Evolutionary conservation across 2,888 invertebrate genomes (phyloP).

Genomic region (Drosophila maculinotata): DNA sequence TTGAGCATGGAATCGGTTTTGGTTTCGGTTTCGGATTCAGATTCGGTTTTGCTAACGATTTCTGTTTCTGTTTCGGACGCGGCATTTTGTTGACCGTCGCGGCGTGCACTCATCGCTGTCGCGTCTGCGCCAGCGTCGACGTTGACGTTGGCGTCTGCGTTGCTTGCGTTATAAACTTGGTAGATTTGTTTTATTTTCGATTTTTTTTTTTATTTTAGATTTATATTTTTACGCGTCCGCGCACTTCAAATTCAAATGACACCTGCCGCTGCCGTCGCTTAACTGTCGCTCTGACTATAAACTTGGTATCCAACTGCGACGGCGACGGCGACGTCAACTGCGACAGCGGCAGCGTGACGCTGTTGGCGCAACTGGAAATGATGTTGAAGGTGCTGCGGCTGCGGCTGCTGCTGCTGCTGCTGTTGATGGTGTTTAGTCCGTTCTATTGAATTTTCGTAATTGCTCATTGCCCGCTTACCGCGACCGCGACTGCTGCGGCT

Average conservation of each 20-base stretch:
- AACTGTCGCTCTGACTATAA: slow-evolving; percentile 65
- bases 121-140: slow-evolving; percentile 10
- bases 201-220: slow-evolving; percentile 1
- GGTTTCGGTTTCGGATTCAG: slow-evolving; percentile 19
- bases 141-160: slow-evolving; percentile 33
- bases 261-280: slow-evolving; percentile 78
- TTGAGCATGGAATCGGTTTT: slow-evolving; percentile 64
- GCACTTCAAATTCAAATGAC: slow-evolving; percentile 76
- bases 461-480: slow-evolving; percentile 51
- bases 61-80: slow-evolving; percentile 14
- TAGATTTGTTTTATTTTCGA: too few relatives aligned
- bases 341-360: slow-evolving; percentile 34
- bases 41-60: slow-evolving; percentile 26
- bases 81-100: slow-evolving; percentile 57
- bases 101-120: slow-evolving; percentile 64
- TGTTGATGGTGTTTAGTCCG: slow-evolving; percentile 33
- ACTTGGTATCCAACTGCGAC: slow-evolving; percentile 54
- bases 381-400: slow-evolving; percentile 24
- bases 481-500: slow-evolving; percentile 47
- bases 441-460: slow-evolving; percentile 62
- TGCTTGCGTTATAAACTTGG: slow-evolving; percentile 41
- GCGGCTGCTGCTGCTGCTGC: slow-evolving; percentile 16
- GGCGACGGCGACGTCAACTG: slow-evolving; percentile 27
- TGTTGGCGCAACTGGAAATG: slow-evolving; percentile 15
- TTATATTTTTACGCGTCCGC: slow-evolving; percentile 55